Evolutionary conservation across 2,113 vertebrate genomes (phyloP), one percentile per base, ranked within the genome.

Genomic region (Psittacus erithacus): DNA sequence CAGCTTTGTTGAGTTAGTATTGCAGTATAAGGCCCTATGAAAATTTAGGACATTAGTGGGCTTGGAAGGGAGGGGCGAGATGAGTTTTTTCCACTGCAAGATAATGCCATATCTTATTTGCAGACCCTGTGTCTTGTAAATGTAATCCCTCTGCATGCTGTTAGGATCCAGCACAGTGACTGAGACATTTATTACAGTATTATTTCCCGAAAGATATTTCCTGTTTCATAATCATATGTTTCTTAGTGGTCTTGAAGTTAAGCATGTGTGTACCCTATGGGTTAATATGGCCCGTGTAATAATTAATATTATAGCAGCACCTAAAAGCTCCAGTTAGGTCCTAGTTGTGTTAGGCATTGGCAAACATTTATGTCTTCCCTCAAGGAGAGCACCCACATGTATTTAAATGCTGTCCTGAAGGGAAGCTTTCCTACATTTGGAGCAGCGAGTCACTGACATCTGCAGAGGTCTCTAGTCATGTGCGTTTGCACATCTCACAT

Each of bases 401-500:
- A 16, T 63, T 73, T 64, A 59, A 78, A 64, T 18, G 62, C 23
- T 52, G 29, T 55, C 20, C 33, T 33, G 50, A 74, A 78, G 55
- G 17, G 60, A 83, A 74, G 28, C 10, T 92, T 74, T 86, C 53
- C 46, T 87, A 70, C 11, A 2, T 27, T 50, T 63, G 62, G 43
- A 71, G 55, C 57, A 71, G 27, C 1, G 2, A 70, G 55, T 63
- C 60, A 6, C 24, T 31, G 60, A 39, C 17, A 47, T 75, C 83
- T 82, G 74, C 73, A 85, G 81, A 79, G 41, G 39, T 86, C n/a
- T 80, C 67, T 22, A 17, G 35, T 71, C 53, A 31, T 0, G 0
- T 62, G 78, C 0, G 0, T 68, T 82, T 84, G 46, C 2, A 1
- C 75, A 74, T 64, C 69, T 77, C 11, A 1, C 31, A 33, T 79